A percentile compares a stretch with the other conserved stretches of the same genome.
phyloP scores from a whole-genome alignment of 1,140 invertebrate genomes.

The Macrocentrus cingulum region DNA sequence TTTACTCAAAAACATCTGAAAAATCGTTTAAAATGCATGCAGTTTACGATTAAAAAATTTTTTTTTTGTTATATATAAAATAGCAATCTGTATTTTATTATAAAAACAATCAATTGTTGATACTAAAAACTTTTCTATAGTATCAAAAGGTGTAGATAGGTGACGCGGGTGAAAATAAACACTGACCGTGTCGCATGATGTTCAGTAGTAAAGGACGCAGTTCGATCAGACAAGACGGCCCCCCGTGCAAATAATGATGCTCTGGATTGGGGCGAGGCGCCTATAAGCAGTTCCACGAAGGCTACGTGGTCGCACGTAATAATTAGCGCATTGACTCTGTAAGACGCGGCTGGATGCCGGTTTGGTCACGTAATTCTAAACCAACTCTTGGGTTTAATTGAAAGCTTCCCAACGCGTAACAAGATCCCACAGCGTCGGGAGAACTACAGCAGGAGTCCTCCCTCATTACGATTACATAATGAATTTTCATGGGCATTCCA shows the following conservation, averaged over 20 bases:
- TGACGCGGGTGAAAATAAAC: neutral
- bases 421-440: neutral
- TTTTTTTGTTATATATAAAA: too few relatives aligned
- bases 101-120: too few relatives aligned
- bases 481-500: too few relatives aligned
- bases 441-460: neutral
- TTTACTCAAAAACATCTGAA: too few relatives aligned
- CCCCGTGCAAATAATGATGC: neutral
- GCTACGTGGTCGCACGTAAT: neutral
- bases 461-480: neutral
- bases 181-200: neutral
- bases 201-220: slow-evolving; percentile 2
- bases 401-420: slow-evolving; percentile 15
- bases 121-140: too few relatives aligned
- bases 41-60: too few relatives aligned
- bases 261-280: neutral
- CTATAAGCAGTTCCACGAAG: neutral
- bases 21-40: too few relatives aligned
- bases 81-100: too few relatives aligned
- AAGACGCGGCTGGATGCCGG: neutral
- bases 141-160: neutral
- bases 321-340: slow-evolving; percentile 13
- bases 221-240: neutral
- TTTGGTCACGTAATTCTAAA: slow-evolving; percentile 14
- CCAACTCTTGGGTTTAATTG: slow-evolving; percentile 13